These are phyloP conservation scores for Vollenhovia emeryi DNA, from an alignment of 1,140 invertebrate species.

Conservation along the genomic window DNA sequence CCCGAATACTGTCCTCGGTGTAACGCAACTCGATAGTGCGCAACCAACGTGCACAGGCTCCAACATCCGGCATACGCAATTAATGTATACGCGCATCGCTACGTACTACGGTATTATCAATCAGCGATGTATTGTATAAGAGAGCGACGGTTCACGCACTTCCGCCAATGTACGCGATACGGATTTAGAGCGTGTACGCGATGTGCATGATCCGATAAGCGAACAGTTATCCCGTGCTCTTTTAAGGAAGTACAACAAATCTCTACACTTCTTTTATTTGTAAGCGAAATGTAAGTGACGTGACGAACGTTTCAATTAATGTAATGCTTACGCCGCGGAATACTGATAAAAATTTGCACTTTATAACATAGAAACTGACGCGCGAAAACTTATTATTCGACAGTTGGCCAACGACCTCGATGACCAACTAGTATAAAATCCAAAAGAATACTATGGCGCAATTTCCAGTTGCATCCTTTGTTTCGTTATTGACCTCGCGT, in stretches of 20 bases:
- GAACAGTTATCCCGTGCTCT: background rate
- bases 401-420: background rate
- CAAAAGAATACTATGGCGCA: background rate
- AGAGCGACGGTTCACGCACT: slow-evolving; percentile 70
- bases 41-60: slow-evolving; percentile 59
- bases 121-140: slow-evolving; percentile 60
- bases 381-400: background rate
- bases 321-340: background rate
- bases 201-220: slow-evolving; percentile 61
- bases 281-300: background rate
- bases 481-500: background rate
- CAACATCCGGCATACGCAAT: slow-evolving; percentile 68
- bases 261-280: background rate
- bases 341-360: no score
- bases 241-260: background rate
- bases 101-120: slow-evolving; percentile 66
- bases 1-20: slow-evolving; percentile 61
- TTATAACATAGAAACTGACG: background rate
- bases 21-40: slow-evolving; percentile 42
- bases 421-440: background rate
- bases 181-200: slow-evolving; percentile 65
- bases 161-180: slow-evolving; percentile 64
- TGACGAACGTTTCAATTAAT: background rate
- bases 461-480: background rate
- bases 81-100: slow-evolving; percentile 62